A percentile compares a stretch with the other conserved stretches of the same genome.
phyloP scores from a whole-genome alignment of 1,140 invertebrate genomes.

The Drosophila azteca region DNA sequence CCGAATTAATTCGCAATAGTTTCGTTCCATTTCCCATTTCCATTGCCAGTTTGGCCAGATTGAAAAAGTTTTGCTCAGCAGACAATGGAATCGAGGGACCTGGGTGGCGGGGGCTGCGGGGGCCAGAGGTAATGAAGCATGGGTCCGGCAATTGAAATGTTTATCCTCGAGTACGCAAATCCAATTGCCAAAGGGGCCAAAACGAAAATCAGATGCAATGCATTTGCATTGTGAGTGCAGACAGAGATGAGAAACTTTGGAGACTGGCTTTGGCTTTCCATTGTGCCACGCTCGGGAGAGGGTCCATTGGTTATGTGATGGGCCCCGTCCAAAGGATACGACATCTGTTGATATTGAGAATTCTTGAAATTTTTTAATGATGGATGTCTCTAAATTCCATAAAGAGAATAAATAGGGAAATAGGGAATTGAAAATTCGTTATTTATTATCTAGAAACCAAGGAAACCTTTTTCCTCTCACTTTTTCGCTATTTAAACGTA shows the following conservation, averaged over 20 bases:
- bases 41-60: slow-evolving; percentile 45
- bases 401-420: too few species aligned
- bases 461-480: too few species aligned
- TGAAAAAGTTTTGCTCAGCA: slow-evolving; percentile 63
- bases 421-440: too few species aligned
- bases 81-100: slow-evolving; percentile 35
- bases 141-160: slow-evolving; percentile 73
- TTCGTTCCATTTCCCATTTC: slow-evolving; percentile 31
- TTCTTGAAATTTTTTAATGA: too few species aligned
- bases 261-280: background rate
- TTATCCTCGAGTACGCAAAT: slow-evolving; percentile 75
- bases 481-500: too few species aligned
- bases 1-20: slow-evolving; percentile 72
- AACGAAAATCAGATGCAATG: slow-evolving; percentile 25
- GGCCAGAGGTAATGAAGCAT: slow-evolving; percentile 67
- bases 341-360: background rate
- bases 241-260: slow-evolving; percentile 41
- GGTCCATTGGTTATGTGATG: too few species aligned
- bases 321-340: too few species aligned
- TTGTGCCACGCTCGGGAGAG: too few species aligned
- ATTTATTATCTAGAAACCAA: too few species aligned
- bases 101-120: background rate
- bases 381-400: too few species aligned
- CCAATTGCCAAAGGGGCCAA: slow-evolving; percentile 58
- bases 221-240: slow-evolving; percentile 45